Conservation (phyloP, 2,113 vertebrate genomes). For the Chamaea fasciata region DNA sequence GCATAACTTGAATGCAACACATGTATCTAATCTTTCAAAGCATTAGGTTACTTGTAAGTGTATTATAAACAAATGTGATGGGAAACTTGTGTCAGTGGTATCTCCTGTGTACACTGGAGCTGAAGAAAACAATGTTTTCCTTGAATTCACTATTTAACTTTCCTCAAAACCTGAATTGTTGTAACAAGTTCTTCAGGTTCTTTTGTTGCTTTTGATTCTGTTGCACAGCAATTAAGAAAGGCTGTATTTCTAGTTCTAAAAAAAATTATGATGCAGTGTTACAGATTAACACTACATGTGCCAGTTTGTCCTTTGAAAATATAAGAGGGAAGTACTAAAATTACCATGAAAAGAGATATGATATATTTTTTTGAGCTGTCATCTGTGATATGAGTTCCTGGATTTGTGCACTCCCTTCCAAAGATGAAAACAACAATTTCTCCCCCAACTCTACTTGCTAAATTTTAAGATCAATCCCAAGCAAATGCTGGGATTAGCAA, state of each 20-base stretch:
- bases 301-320: neutral
- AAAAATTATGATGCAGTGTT: neutral
- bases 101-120: neutral
- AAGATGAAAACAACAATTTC: neutral
- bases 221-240: neutral
- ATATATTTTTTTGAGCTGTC: neutral
- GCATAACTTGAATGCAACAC: neutral
- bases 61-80: constrained; percentile 21
- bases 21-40: constrained; percentile 27
- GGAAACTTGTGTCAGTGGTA: neutral
- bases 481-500: neutral
- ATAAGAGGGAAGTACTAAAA: neutral
- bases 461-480: neutral
- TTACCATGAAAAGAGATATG: neutral
- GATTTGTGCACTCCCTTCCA: neutral
- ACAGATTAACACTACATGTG: neutral
- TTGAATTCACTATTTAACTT: neutral
- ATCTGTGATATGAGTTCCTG: neutral
- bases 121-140: neutral
- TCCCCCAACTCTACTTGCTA: neutral
- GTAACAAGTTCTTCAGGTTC: neutral
- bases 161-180: neutral
- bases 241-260: neutral
- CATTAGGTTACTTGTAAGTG: constrained; percentile 13
- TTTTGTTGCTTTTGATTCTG: neutral